Evolutionary conservation across 2,888 invertebrate species (phyloP), one percentile per base, ranked within the genome.

Genomic region (Troilus luridus): DNA sequence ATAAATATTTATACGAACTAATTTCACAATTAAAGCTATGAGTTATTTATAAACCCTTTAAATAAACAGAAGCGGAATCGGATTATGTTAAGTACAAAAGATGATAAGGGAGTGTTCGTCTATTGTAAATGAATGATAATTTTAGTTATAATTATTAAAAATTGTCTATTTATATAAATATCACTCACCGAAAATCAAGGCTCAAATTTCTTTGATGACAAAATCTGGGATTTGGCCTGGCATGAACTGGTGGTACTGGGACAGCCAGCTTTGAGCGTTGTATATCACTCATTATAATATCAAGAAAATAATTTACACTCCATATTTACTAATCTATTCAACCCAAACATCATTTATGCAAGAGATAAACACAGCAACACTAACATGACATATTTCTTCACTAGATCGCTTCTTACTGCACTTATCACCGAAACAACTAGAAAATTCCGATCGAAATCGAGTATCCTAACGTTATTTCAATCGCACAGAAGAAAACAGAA

Each of bases 151-250:
- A 58, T 14, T 17, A 41, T 41, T 41, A 41, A 58, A 19, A 7
- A 19, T 60, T 17, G 24, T 60, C 2, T 88, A 12, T 9, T 60
- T 19, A 41, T 19, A 88, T 7, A 14, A 88, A 58, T 59, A 88
- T 27, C 1, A 88, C 93, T 93, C 95, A 98, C 98, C 97, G 97
- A 95, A 98, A 98, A 94, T 98, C 98, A 94, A 98, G 95, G 94
- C 98, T 98, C 94, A 98, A 96, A 95, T 98, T 98, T 94, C 98
- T 96, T 95, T 98, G 98, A 95, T 98, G 98, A 93, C 95, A 96
- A 93, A 96, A 94, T 93, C 95, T 94, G 77, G 92, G 92, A 93
- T 94, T 95, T 92, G 95, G 94, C 92, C 95, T 94, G 92, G 95
- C 95, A 93, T 96, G 96, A 81, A 96, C 96, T 91, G 95, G 95